A percentile compares a stretch with the other conserved stretches of the same genome.
Conservation (phyloP, 2,797 vertebrate species). For the Coregonus suidteri region DNA sequence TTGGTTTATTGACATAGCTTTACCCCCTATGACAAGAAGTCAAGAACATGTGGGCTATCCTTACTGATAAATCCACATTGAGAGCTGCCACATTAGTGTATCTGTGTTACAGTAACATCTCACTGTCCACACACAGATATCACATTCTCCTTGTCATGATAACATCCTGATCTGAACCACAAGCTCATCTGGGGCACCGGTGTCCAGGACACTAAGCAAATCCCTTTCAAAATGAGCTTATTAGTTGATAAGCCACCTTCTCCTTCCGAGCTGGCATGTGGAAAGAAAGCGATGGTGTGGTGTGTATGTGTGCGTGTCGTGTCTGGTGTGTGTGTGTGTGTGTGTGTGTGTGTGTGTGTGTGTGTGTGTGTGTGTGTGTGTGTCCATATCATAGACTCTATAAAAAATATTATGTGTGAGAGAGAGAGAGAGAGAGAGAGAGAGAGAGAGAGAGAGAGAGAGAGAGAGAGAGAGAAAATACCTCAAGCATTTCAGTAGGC, state of each 20-base stretch:
- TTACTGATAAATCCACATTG: too few species aligned
- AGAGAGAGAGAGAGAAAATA: not conserved
- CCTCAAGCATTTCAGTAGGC: not conserved
- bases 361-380: not conserved
- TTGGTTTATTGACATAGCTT: not conserved
- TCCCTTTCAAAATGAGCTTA: constrained; percentile 51
- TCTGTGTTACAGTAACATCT: constrained; percentile 11
- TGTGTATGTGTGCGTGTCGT: not conserved
- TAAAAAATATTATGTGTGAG: too few species aligned
- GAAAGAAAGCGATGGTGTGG: not conserved
- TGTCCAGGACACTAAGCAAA: constrained; percentile 55
- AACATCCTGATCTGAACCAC: constrained; percentile 35
- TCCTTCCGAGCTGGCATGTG: constrained; percentile 16
- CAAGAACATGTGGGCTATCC: not conserved
- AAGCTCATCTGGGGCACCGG: constrained; percentile 34
- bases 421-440: not conserved
- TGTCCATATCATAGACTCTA: not conserved
- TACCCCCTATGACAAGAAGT: not conserved
- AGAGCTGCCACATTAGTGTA: not conserved
- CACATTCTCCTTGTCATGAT: constrained; percentile 22
- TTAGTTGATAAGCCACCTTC: constrained; percentile 51
- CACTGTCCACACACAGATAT: constrained; percentile 11
- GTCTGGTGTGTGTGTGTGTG: not conserved
- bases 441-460: not conserved
- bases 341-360: constrained; percentile 19